phyloP scores from a whole-genome alignment of 2,888 invertebrate genomes.

The Acleris laterana region DNA sequence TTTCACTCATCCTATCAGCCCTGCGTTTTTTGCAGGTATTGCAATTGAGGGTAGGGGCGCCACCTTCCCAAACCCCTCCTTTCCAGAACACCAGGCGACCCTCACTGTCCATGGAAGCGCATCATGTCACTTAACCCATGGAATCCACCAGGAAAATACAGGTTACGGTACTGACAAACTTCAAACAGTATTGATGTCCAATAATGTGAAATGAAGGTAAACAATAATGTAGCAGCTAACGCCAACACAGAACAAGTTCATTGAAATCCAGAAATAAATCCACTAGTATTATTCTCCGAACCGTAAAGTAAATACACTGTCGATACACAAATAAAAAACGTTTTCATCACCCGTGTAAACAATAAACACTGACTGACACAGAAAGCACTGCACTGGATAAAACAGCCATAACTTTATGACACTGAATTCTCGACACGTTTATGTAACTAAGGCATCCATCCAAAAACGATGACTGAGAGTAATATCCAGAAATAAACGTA shows the following conservation, averaged over 20 bases:
- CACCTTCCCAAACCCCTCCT: slow-evolving; percentile 75
- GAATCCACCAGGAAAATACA: neutral
- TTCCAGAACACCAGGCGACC: slow-evolving; percentile 78
- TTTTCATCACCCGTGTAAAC: slow-evolving; percentile 60
- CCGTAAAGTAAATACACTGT: slow-evolving; percentile 41
- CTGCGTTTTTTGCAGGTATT: slow-evolving; percentile 78
- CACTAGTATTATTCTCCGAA: slow-evolving; percentile 43
- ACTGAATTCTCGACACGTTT: slow-evolving; percentile 46
- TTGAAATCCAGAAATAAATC: slow-evolving; percentile 36
- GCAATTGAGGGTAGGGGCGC: slow-evolving; percentile 72
- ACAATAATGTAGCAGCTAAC: neutral
- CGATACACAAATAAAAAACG: slow-evolving; percentile 51
- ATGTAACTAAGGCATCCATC: slow-evolving; percentile 64
- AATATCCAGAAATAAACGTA: slow-evolving; percentile 70
- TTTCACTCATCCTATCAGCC: slow-evolving; percentile 74
- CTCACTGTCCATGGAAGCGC: slow-evolving; percentile 71
- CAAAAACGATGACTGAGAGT: slow-evolving; percentile 67
- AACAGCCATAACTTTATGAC: slow-evolving; percentile 30
- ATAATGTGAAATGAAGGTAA: neutral
- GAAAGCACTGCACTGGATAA: slow-evolving; percentile 52
- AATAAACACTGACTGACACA: slow-evolving; percentile 50
- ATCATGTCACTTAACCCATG: slow-evolving; percentile 23
- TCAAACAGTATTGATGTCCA: neutral
- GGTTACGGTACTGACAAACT: slow-evolving; percentile 18
- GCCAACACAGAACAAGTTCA: slow-evolving; percentile 23